Evolutionary conservation across 2,888 invertebrate species (phyloP).

Genomic region (Trissonchulus latispiculum): DNA sequence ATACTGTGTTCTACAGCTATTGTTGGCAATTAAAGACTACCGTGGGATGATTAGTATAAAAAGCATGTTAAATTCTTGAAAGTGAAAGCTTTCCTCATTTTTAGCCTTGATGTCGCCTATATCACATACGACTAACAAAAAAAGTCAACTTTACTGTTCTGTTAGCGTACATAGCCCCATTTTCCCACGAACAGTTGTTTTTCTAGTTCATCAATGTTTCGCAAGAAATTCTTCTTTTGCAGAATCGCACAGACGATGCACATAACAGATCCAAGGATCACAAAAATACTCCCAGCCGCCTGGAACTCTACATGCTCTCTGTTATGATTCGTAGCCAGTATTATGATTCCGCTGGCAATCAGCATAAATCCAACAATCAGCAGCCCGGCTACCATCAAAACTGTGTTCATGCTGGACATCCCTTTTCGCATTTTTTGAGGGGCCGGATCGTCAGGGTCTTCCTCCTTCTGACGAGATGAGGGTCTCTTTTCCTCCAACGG

Average conservation of each 20-base stretch:
- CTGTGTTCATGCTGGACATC: constrained; percentile 16
- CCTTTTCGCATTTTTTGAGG: background rate
- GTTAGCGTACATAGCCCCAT: background rate
- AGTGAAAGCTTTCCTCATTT: too few relatives aligned
- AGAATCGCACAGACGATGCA: constrained; percentile 13
- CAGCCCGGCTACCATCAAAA: constrained; percentile 20
- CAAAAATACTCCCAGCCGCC: constrained; percentile 9
- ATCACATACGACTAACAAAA: too few relatives aligned
- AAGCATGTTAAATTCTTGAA: too few relatives aligned
- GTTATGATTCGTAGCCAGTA: constrained; percentile 12
- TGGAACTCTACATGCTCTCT: background rate
- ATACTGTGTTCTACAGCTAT: too few relatives aligned
- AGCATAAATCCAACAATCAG: constrained; percentile 19
- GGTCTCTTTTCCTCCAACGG: background rate
- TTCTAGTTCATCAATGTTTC: constrained; percentile 22
- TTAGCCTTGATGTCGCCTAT: too few relatives aligned
- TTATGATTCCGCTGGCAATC: constrained; percentile 14
- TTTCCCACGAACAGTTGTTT: constrained; percentile 6
- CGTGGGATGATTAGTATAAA: too few relatives aligned
- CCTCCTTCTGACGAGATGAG: background rate
- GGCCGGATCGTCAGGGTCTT: background rate
- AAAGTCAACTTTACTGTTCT: too few relatives aligned
- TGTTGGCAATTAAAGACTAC: too few relatives aligned
- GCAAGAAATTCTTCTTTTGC: constrained; percentile 22
- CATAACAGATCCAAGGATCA: background rate